phyloP scores from a whole-genome alignment of 2,797 vertebrate genomes.

The Benthosema pterotum region DNA sequence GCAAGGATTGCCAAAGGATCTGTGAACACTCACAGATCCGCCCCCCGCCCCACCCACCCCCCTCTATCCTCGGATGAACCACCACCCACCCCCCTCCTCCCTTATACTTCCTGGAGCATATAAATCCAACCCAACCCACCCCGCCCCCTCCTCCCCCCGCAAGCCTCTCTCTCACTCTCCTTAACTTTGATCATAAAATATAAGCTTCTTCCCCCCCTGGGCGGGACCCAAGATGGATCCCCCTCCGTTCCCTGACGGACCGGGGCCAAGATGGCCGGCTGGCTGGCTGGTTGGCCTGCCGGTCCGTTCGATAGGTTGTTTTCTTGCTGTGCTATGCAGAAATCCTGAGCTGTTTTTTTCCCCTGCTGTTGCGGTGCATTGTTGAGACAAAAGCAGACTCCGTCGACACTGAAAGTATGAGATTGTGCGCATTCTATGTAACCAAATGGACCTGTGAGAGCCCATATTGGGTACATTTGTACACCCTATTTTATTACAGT shows the following conservation, averaged over 20 bases:
- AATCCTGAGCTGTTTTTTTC: constrained; percentile 6
- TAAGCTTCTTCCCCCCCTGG: too few relatives aligned
- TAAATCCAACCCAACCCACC: too few relatives aligned
- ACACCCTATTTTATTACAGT: background rate
- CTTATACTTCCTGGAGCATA: constrained; percentile 14
- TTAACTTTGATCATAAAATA: constrained; percentile 41
- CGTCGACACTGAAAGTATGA: too few relatives aligned
- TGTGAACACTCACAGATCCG: constrained; percentile 2
- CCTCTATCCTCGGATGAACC: constrained; percentile 41
- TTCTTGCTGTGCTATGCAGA: constrained; percentile 39
- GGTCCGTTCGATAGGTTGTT: constrained; percentile 27
- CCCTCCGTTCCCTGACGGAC: constrained; percentile 20
- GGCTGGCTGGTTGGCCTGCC: too few relatives aligned
- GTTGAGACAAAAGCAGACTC: constrained; percentile 12
- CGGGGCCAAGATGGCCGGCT: constrained; percentile 32
- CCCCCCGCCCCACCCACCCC: too few relatives aligned
- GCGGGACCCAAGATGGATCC: constrained; percentile 30
- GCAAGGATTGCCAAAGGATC: background rate
- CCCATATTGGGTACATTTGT: too few relatives aligned
- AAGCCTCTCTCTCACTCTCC: constrained; percentile 2
- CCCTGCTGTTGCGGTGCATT: constrained; percentile 20
- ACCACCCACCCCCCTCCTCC: too few relatives aligned
- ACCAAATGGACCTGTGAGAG: too few relatives aligned
- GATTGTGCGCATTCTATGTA: too few relatives aligned
- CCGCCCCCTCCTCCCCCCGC: too few relatives aligned